phyloP scores from a whole-genome alignment of 2,113 vertebrate species.

The Boleophthalmus pectinirostris region DNA sequence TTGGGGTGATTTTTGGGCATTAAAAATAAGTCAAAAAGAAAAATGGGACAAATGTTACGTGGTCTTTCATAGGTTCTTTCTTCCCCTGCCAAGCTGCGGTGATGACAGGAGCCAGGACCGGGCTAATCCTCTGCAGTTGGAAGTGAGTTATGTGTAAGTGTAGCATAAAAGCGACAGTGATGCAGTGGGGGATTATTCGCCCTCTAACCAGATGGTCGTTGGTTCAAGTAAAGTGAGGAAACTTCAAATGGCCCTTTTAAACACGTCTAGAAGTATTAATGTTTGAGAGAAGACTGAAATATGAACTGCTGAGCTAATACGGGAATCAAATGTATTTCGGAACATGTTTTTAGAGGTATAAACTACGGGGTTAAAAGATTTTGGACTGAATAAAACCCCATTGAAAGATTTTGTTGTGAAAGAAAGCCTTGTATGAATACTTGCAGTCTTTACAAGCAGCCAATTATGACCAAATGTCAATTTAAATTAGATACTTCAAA shows the following conservation, averaged over 20 bases:
- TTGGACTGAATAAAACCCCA: too few species aligned
- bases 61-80: background rate
- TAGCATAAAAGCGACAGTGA: background rate
- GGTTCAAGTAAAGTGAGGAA: background rate
- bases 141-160: constrained; percentile 7
- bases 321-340: background rate
- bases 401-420: too few species aligned
- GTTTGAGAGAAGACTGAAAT: background rate
- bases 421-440: too few species aligned
- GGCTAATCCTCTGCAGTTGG: background rate
- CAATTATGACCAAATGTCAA: too few species aligned
- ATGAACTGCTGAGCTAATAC: background rate
- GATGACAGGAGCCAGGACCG: background rate
- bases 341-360: background rate
- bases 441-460: too few species aligned
- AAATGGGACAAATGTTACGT: background rate
- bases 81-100: background rate
- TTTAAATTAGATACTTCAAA: too few species aligned
- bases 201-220: background rate
- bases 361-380: too few species aligned
- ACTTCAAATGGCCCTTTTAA: background rate
- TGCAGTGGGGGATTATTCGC: background rate
- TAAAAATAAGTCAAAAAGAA: background rate
- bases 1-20: background rate
- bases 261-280: background rate